These are phyloP conservation scores for Nomada fucata DNA, from an alignment of 2,888 invertebrate genomes.

Conservation along the genomic window DNA sequence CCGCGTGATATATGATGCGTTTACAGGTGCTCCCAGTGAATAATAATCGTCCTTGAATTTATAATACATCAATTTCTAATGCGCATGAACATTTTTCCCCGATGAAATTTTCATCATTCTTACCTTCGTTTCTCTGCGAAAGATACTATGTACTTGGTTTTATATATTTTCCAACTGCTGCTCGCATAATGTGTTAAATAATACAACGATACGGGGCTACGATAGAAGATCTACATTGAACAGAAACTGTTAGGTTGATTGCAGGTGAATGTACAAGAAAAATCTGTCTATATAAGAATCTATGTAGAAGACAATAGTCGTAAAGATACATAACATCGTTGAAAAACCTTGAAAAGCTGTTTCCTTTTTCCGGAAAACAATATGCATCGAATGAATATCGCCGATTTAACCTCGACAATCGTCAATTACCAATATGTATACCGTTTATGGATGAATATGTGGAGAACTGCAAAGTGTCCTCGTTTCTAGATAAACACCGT, in stretches of 20 bases:
- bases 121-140: slow-evolving; percentile 15
- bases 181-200: slow-evolving; percentile 47
- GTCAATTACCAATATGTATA: neutral
- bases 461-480: slow-evolving; percentile 1
- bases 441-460: neutral
- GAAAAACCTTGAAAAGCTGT: too few relatives aligned
- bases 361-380: too few relatives aligned
- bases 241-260: neutral
- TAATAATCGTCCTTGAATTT: neutral
- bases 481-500: slow-evolving; percentile 28
- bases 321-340: too few relatives aligned
- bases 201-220: slow-evolving; percentile 30
- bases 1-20: neutral
- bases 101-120: slow-evolving; percentile 20
- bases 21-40: too few relatives aligned
- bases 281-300: too few relatives aligned
- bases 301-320: too few relatives aligned
- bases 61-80: neutral
- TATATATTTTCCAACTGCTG: slow-evolving; percentile 1
- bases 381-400: neutral
- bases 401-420: neutral
- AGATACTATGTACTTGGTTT: slow-evolving; percentile 12
- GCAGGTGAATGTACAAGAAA: neutral
- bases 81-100: neutral
- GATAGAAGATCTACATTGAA: neutral